Evolutionary conservation across 2,113 vertebrate species (phyloP).

Genomic region (Polypterus bichir): DNA sequence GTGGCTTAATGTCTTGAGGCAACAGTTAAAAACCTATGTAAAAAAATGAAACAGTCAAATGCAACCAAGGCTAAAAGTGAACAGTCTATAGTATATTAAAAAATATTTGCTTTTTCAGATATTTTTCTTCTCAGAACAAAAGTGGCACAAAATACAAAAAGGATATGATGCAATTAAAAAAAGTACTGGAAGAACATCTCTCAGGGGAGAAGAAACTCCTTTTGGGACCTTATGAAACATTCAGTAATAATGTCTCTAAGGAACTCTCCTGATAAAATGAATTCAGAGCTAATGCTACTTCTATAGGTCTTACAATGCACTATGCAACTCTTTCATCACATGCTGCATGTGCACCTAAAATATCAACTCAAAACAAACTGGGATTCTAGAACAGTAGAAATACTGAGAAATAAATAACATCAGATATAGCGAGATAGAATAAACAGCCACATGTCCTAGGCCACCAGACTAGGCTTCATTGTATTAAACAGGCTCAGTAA

Average conservation of each 20-base stretch:
- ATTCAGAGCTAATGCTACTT: conserved; percentile 19
- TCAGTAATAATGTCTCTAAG: conserved; percentile 38
- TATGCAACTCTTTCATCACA: conserved; percentile 45
- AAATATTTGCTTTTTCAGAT: no score
- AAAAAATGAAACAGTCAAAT: no score
- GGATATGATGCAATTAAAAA: conserved; percentile 37
- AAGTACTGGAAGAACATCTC: conserved; percentile 20
- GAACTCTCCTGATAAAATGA: conserved; percentile 30
- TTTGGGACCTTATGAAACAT: conserved; percentile 8
- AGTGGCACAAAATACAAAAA: neutral
- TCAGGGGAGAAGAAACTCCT: conserved; percentile 12
- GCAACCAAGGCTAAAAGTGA: no score
- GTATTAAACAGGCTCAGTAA: no score
- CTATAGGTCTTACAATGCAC: conserved; percentile 14
- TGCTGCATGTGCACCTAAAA: conserved; percentile 9
- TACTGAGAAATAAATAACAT: neutral
- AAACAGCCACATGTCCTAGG: no score
- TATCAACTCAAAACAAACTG: conserved; percentile 1
- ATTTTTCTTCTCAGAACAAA: no score
- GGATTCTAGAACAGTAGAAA: neutral
- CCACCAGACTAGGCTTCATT: no score
- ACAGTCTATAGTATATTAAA: no score
- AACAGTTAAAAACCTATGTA: no score
- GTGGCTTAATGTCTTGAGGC: no score
- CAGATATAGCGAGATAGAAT: no score